Evolutionary conservation across 2,113 vertebrate species (phyloP), one percentile per base, ranked within the genome.

Genomic region (Malurus elegans): DNA sequence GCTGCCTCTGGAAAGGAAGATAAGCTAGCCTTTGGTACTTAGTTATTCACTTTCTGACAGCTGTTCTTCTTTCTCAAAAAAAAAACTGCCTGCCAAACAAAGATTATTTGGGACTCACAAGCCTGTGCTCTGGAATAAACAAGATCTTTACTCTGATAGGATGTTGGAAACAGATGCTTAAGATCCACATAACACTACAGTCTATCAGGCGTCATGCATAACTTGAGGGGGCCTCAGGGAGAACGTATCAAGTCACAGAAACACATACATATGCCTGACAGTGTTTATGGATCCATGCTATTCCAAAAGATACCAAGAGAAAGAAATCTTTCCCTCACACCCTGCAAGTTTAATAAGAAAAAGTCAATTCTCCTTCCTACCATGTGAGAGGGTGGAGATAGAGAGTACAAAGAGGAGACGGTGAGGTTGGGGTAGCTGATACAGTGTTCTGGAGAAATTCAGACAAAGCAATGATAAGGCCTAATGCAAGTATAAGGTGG

Each of bases 1-100:
- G 64, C 75, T 93, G 79, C 42, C 86, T 78, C 93, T 74, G 64
- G 66, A 71, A 93, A 73, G 56, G n/a, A 80, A 86, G 95, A 94
- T 92, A 96, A 88, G 64, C 74, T 74, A 94, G 58, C 32, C 34
- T 80, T 83, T 74, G 60, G 64, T 86, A 58, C 32, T 90, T 66
- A 58, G 44, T 82, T 50, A 95, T 12, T 80, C 29, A 3, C 53
- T 91, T 91, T 87, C 82, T 93, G 79, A 78, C 67, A 93, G 71
- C 34, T 90, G 82, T 79, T 96, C 51, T 44, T 87, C 53, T 58
- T 83, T 82, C 67, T 76, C 62, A 58, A 48, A 79, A 38, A 79
- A 38, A 83, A 78, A 42, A 31, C 73, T 29, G n/a, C 66, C 75
- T 90, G 75, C 67, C 75, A 88, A 50, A 29, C 20, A 15, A 86